These are phyloP conservation scores for Cheilosia impressa DNA, from an alignment of 2,888 invertebrate species.

Conservation along the genomic window DNA sequence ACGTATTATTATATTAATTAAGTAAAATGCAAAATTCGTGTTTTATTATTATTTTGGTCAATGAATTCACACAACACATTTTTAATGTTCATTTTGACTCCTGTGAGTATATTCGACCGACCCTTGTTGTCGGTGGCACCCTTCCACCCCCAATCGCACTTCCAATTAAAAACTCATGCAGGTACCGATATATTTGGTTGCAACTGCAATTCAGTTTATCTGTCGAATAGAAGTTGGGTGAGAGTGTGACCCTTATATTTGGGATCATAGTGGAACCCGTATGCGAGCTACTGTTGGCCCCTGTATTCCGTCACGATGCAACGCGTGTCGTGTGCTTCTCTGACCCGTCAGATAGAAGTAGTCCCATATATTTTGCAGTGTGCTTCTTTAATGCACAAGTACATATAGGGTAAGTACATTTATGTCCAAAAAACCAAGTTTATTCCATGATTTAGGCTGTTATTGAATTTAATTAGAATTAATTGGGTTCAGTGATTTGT, in stretches of 20 bases:
- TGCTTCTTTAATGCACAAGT: constrained; percentile 18
- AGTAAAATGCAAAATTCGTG: constrained; percentile 1
- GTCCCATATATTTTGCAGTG: constrained; percentile 9
- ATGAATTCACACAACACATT: constrained; percentile 24
- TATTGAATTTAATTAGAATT: constrained; percentile 71
- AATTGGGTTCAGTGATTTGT: constrained; percentile 74
- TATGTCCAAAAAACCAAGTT: constrained; percentile 17
- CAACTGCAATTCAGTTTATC: constrained; percentile 48
- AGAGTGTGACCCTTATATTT: constrained; percentile 49
- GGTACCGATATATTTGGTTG: constrained; percentile 60
- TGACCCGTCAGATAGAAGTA: constrained; percentile 15
- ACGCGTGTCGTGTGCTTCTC: constrained; percentile 55
- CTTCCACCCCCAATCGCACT: constrained; percentile 47
- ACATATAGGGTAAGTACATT: background rate
- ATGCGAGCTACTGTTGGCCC: constrained; percentile 32
- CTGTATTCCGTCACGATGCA: constrained; percentile 22
- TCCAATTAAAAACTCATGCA: constrained; percentile 66
- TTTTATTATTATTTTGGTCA: constrained; percentile 36
- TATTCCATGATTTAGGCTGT: constrained; percentile 43
- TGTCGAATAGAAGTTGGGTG: constrained; percentile 15
- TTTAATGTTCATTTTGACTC: background rate
- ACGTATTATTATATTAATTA: constrained; percentile 15
- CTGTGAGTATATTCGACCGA: constrained; percentile 2
- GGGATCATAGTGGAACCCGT: constrained; percentile 48
- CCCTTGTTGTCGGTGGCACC: background rate